Evolutionary conservation across 2,113 vertebrate genomes (phyloP).

Genomic region (Tapirus terrestris): DNA sequence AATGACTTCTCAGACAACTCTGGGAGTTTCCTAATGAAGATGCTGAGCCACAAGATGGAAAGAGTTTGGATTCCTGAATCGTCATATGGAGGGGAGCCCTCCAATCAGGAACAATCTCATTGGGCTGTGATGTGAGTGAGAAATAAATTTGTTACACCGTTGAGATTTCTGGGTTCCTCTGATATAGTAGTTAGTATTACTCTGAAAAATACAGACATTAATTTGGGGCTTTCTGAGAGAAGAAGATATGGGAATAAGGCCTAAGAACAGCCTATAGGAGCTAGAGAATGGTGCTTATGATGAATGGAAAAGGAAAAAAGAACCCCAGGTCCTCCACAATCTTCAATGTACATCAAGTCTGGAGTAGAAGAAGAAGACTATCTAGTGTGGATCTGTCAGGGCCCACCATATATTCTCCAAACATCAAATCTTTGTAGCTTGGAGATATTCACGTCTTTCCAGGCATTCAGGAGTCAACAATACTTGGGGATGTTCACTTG

Average conservation of each 20-base stretch:
- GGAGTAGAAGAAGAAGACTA: neutral
- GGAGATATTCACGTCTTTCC: neutral
- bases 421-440: neutral
- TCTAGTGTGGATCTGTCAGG: neutral
- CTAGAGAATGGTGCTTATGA: neutral
- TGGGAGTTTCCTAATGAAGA: neutral
- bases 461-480: neutral
- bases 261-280: neutral
- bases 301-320: neutral
- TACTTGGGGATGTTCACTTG: neutral
- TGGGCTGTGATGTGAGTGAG: neutral
- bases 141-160: neutral
- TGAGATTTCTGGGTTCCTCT: neutral
- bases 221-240: neutral
- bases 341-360: neutral
- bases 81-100: neutral
- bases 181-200: neutral
- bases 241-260: neutral
- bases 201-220: constrained; percentile 16
- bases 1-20: neutral
- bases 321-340: neutral
- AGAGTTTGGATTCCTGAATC: neutral
- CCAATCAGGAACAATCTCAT: neutral
- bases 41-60: neutral
- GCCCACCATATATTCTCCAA: neutral